phyloP scores from a whole-genome alignment of 2,113 vertebrate species.

The Aythya baeri region DNA sequence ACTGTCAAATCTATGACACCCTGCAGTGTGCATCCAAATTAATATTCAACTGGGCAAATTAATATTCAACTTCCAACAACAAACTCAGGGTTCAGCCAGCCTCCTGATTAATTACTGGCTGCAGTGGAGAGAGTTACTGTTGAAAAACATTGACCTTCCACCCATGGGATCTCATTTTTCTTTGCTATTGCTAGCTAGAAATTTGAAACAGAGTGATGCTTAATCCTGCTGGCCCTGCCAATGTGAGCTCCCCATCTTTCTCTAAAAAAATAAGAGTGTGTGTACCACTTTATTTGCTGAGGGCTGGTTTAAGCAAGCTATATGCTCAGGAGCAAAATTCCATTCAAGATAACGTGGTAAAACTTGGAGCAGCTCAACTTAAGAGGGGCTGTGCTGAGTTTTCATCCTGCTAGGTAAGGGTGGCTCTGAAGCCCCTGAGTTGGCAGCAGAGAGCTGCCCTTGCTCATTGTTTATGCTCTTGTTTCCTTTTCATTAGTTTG shows the following conservation, averaged over 20 bases:
- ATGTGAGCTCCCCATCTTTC: not conserved
- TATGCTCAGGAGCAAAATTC: not conserved
- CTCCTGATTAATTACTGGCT: conserved; percentile 27
- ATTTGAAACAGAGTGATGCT: not conserved
- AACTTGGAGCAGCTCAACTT: not conserved
- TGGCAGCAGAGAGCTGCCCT: not conserved
- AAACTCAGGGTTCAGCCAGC: not conserved
- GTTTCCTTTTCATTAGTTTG: not conserved
- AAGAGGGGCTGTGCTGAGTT: not conserved
- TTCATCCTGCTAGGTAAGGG: not conserved
- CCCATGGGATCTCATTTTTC: conserved; percentile 20
- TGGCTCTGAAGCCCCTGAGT: not conserved
- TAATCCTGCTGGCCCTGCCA: not conserved
- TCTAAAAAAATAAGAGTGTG: accelerated
- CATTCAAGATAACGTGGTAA: not conserved
- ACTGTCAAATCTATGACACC: not conserved
- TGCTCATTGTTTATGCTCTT: not conserved
- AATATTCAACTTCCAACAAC: not conserved
- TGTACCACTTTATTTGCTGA: not conserved
- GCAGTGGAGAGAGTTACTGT: not conserved
- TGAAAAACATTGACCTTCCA: not conserved
- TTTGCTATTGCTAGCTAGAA: not conserved
- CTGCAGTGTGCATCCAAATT: not conserved
- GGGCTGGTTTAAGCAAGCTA: not conserved
- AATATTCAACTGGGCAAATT: not conserved